Conservation (phyloP, 2,797 vertebrate genomes). For the Coreius guichenoti region DNA sequence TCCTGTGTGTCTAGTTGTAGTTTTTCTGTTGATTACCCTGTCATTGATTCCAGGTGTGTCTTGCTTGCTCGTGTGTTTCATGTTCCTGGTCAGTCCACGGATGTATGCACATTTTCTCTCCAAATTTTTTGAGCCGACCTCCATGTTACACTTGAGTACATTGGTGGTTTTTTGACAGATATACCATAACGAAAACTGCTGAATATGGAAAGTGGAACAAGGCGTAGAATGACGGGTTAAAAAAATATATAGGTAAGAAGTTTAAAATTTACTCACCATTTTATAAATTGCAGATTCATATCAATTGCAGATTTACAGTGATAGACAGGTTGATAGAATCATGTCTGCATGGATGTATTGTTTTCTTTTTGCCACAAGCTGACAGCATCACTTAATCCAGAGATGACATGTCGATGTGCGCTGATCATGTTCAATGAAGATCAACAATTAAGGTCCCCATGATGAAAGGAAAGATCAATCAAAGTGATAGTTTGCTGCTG, state of each 20-base stretch:
- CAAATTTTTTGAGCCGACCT: background rate
- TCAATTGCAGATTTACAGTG: conserved; percentile 61
- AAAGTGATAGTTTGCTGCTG: conserved; percentile 22
- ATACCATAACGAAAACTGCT: background rate
- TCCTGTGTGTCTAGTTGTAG: background rate
- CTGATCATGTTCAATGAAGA: conserved; percentile 57
- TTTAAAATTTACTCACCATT: conserved; percentile 42
- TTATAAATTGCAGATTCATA: conserved; percentile 56
- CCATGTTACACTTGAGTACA: background rate
- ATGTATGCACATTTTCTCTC: background rate
- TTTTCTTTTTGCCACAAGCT: conserved; percentile 60
- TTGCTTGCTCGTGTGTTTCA: background rate
- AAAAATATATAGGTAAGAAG: background rate
- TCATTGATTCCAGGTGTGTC: background rate
- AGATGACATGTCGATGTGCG: conserved; percentile 54
- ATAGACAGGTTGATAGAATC: conserved; percentile 57
- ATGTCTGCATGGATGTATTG: conserved; percentile 60
- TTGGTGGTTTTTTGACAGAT: background rate
- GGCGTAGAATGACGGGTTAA: conserved; percentile 37
- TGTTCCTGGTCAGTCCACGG: background rate
- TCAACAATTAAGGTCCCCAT: conserved; percentile 52
- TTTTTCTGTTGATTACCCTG: background rate
- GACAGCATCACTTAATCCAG: conserved; percentile 63
- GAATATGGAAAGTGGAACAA: conserved; percentile 22
- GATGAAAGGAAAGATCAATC: conserved; percentile 59